These are phyloP conservation scores for Mormyrus proboscirostris DNA, from an alignment of 2,797 vertebrate genomes.

Conservation along the genomic window DNA sequence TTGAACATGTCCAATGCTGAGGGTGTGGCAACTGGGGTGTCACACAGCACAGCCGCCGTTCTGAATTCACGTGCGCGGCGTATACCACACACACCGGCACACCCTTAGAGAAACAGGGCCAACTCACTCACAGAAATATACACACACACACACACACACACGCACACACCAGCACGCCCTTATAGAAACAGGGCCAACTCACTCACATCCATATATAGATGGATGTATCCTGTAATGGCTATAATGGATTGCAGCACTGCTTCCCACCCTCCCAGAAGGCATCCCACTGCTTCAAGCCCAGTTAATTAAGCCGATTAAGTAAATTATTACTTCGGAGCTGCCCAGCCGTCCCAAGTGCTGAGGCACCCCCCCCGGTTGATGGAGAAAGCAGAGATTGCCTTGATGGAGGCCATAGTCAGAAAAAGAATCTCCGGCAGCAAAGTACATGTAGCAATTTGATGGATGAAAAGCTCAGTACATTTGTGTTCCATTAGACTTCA, in stretches of 20 bases:
- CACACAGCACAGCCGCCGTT: no score
- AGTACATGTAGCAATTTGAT: background rate
- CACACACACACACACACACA: background rate
- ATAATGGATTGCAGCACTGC: background rate
- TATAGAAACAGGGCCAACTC: no score
- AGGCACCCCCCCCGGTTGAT: background rate
- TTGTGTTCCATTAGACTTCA: background rate
- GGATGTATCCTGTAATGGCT: background rate
- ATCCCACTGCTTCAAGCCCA: constrained; percentile 6
- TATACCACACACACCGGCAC: background rate
- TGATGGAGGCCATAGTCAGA: background rate
- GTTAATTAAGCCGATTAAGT: constrained; percentile 12
- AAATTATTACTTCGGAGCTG: constrained; percentile 3
- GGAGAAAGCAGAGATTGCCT: constrained; percentile 7
- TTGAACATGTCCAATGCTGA: background rate
- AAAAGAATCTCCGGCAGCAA: background rate
- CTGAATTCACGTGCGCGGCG: background rate
- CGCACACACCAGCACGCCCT: no score
- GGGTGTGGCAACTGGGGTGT: background rate
- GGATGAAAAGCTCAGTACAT: background rate
- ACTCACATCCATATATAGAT: background rate
- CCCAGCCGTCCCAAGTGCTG: background rate
- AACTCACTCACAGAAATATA: background rate
- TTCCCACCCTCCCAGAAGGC: background rate
- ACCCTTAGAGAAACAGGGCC: background rate